Percentiles rank a stretch among this genome's conserved stretches.
Conservation (phyloP, 2,113 vertebrate genomes). For the Microtus richardsoni region DNA sequence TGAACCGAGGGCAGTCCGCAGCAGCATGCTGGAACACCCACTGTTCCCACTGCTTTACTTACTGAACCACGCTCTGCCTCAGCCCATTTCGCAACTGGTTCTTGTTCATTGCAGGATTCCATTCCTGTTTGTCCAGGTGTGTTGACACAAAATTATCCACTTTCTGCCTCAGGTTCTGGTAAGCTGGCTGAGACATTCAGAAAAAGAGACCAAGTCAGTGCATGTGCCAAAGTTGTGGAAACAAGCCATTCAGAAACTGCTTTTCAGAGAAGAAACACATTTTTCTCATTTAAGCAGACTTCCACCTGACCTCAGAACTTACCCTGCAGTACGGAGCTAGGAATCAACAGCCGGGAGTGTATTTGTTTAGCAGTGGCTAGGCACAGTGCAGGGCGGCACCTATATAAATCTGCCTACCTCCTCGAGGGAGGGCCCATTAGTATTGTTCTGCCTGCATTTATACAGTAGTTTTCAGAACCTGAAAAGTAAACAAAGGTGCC, state of each 20-base stretch:
- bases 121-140: conserved; percentile 96
- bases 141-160: conserved; percentile 98
- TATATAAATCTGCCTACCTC: background rate
- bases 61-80: conserved; percentile 97
- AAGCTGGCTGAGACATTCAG: conserved; percentile 91
- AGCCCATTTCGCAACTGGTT: conserved; percentile 97
- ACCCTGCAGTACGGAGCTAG: accelerated
- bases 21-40: background rate
- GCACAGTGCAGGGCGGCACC: background rate
- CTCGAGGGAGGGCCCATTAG: background rate
- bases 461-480: background rate
- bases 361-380: accelerated
- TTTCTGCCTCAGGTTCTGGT: conserved; percentile 98
- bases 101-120: conserved; percentile 98
- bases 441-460: background rate
- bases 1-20: background rate
- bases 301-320: background rate
- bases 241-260: conserved; percentile 10
- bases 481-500: background rate
- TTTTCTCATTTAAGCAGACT: background rate
- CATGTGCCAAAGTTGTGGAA: background rate
- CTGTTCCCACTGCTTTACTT: conserved; percentile 82
- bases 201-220: conserved; percentile 40
- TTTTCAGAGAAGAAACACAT: conserved; percentile 13
- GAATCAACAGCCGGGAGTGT: background rate